A percentile compares a stretch with the other conserved stretches of the same genome.
phyloP scores from a whole-genome alignment of 2,113 vertebrate species.

The Oryzias melastigma region DNA sequence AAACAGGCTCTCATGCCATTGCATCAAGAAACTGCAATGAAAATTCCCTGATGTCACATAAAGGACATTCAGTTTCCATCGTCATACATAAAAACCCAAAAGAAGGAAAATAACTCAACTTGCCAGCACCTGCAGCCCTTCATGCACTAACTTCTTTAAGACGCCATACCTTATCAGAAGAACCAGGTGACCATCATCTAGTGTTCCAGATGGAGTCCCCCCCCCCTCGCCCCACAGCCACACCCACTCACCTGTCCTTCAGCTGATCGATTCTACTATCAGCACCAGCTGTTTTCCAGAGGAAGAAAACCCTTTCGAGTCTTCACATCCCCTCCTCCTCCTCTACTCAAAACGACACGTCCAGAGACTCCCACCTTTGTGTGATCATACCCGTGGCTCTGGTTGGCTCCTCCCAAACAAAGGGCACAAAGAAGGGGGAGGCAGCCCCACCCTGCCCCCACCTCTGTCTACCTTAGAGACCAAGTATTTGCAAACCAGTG shows the following conservation, averaged over 20 bases:
- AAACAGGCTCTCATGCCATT: not conserved
- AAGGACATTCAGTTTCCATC: constrained; percentile 42
- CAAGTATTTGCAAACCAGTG: not conserved
- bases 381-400: constrained; percentile 32
- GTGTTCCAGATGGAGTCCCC: constrained; percentile 33
- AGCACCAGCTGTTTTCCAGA: constrained; percentile 59
- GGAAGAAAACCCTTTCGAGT: constrained; percentile 5
- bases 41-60: constrained; percentile 25
- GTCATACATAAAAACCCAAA: too few relatives aligned
- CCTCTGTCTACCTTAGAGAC: not conserved
- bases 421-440: constrained; percentile 70
- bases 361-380: constrained; percentile 22
- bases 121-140: too few relatives aligned
- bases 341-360: constrained; percentile 10
- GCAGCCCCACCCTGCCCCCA: constrained; percentile 14
- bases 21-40: constrained; percentile 16
- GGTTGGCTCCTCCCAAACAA: constrained; percentile 68
- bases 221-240: constrained; percentile 23
- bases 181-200: not conserved
- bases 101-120: too few relatives aligned
- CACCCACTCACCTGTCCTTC: constrained; percentile 57
- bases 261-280: constrained; percentile 30
- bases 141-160: not conserved
- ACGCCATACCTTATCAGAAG: not conserved
- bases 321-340: not conserved